These are phyloP conservation scores for Coptodon bakossiorum DNA, from an alignment of 2,113 vertebrate genomes.

Conservation along the genomic window DNA sequence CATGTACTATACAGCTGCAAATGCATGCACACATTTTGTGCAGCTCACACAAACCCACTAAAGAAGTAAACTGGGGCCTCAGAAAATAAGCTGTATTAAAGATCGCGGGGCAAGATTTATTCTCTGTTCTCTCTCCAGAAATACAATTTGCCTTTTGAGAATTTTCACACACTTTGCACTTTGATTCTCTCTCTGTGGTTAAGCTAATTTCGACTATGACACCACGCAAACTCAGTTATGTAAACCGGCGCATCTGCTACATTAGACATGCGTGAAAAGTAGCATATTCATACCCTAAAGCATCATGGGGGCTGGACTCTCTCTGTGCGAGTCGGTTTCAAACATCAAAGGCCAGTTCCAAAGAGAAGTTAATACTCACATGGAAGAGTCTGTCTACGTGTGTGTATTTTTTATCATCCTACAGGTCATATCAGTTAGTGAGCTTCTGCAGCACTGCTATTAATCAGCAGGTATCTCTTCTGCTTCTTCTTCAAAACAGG, in stretches of 20 bases:
- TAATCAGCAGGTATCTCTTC: conserved; percentile 25
- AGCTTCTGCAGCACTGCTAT: neutral
- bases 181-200: neutral
- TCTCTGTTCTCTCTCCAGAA: neutral
- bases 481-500: conserved; percentile 42
- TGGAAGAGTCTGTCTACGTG: neutral
- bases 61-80: neutral
- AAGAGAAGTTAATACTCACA: neutral
- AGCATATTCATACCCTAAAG: conserved; percentile 3
- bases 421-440: neutral
- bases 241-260: conserved; percentile 9
- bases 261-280: neutral
- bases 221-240: neutral
- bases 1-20: neutral
- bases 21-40: neutral
- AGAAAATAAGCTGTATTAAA: neutral
- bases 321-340: neutral
- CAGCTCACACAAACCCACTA: neutral
- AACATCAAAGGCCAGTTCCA: conserved; percentile 6
- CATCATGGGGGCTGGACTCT: conserved; percentile 1
- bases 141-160: conserved; percentile 14
- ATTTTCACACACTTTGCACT: neutral
- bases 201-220: neutral
- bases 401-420: neutral
- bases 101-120: neutral